phyloP scores from a whole-genome alignment of 2,113 vertebrate genomes.

The Capreolus pygargus region DNA sequence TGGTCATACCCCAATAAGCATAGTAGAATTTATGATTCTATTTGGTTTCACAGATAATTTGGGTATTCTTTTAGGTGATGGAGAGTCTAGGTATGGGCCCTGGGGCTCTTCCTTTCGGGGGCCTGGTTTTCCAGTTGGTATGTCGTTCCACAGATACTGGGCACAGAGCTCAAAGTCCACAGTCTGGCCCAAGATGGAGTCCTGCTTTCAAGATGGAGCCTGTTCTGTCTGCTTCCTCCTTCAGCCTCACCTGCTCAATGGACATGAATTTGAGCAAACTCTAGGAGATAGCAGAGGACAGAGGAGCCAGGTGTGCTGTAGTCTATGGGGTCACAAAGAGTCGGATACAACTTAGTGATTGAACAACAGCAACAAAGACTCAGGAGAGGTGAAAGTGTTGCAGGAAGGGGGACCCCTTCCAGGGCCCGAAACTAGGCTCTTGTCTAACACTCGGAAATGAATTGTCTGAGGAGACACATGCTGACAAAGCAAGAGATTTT shows the following conservation, averaged over 20 bases:
- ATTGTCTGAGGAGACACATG: too few species aligned
- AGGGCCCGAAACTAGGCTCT: too few species aligned
- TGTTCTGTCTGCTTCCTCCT: not conserved
- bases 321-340: not conserved
- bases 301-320: not conserved
- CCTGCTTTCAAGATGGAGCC: not conserved
- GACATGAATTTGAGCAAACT: not conserved
- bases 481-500: too few species aligned
- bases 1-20: not conserved
- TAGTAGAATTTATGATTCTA: not conserved
- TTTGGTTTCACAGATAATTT: not conserved
- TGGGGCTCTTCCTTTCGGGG: not conserved
- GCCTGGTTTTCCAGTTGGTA: not conserved
- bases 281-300: not conserved
- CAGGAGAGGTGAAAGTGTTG: too few species aligned
- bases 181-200: not conserved
- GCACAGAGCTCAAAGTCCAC: not conserved
- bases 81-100: not conserved
- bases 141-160: rapidly evolving
- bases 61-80: not conserved
- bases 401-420: too few species aligned
- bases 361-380: not conserved
- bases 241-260: not conserved
- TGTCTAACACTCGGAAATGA: too few species aligned
- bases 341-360: not conserved